phyloP scores from a whole-genome alignment of 2,888 invertebrate genomes.

The Desoria tigrina region DNA sequence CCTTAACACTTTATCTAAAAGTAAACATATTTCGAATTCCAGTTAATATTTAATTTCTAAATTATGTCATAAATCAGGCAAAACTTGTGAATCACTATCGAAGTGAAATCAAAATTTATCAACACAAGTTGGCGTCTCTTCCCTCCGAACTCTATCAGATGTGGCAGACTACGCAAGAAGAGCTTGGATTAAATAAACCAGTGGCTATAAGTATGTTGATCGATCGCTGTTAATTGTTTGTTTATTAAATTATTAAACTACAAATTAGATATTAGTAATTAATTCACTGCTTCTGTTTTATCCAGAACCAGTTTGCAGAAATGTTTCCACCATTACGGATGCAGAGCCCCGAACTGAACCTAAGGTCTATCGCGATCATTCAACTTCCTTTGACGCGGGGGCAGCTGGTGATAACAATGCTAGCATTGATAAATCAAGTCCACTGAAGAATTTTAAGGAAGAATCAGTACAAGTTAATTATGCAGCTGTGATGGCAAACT shows the following conservation, averaged over 20 bases:
- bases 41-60: no score
- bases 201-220: conserved; percentile 3
- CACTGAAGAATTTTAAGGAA: conserved; percentile 10
- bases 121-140: conserved; percentile 35
- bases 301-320: conserved; percentile 17
- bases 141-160: conserved; percentile 40
- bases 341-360: no score
- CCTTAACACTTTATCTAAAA: no score
- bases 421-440: neutral
- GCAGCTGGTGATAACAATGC: neutral
- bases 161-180: conserved; percentile 45
- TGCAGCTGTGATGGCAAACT: conserved; percentile 14
- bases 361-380: neutral
- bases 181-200: conserved; percentile 23
- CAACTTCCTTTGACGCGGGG: neutral
- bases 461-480: conserved; percentile 31
- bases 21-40: no score
- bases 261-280: no score
- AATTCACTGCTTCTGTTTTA: no score
- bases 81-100: conserved; percentile 39
- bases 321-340: conserved; percentile 15
- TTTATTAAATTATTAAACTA: neutral
- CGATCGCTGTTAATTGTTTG: neutral
- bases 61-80: no score
- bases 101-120: conserved; percentile 42